Evolutionary conservation across 2,888 invertebrate species (phyloP).

Genomic region (Dendrolimus houi): DNA sequence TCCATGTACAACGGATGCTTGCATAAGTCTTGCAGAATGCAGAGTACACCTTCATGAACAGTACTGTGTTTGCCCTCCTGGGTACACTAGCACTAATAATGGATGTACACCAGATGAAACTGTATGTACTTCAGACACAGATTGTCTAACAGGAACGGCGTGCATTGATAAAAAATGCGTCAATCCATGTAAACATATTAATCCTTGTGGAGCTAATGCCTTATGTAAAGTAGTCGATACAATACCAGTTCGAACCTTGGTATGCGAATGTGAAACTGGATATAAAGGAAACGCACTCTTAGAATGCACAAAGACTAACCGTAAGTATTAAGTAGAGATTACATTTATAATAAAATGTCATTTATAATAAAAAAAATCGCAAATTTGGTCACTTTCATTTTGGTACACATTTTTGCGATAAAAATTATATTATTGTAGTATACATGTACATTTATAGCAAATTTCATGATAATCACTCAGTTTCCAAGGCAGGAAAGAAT

Average conservation of each 20-base stretch:
- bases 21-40: constrained; percentile 85
- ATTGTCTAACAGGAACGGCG: constrained; percentile 89
- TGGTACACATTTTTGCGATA: no score
- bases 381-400: no score
- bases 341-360: no score
- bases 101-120: constrained; percentile 79
- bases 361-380: no score
- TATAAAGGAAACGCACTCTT: constrained; percentile 91
- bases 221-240: constrained; percentile 88
- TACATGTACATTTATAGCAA: no score
- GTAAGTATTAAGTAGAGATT: constrained; percentile 64
- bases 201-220: constrained; percentile 89
- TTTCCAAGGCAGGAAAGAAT: no score
- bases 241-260: constrained; percentile 89
- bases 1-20: constrained; percentile 84
- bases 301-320: constrained; percentile 79
- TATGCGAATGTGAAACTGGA: constrained; percentile 90
- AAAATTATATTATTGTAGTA: no score
- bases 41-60: constrained; percentile 84
- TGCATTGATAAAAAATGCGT: constrained; percentile 89
- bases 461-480: no score
- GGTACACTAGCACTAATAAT: constrained; percentile 79
- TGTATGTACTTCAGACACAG: constrained; percentile 85
- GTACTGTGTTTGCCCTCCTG: constrained; percentile 89
- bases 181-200: constrained; percentile 86